Evolutionary conservation across 1,140 invertebrate genomes (phyloP), one percentile per base, ranked within the genome.

Genomic region (Ericerus pela): DNA sequence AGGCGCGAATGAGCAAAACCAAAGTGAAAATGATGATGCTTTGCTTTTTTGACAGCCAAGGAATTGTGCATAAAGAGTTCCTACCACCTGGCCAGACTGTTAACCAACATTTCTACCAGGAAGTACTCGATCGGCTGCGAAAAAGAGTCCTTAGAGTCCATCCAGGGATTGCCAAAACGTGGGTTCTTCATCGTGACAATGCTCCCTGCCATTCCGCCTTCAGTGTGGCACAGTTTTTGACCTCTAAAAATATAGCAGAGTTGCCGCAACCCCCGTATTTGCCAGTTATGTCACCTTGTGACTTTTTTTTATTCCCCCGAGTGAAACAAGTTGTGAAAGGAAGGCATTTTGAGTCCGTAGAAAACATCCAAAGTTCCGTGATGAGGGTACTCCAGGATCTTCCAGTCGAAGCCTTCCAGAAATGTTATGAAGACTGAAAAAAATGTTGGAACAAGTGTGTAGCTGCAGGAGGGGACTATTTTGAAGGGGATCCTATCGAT

Each of bases 391-490:
- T 54, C 10, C 37, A 47, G 43, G 29, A 43, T 4, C 30, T 55
- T 41, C 55, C 56, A 55, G 33, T 55, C 18, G 36, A 63, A 28
- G 56, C n/a, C 1, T 58, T 58, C 38, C 51, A 58, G 36, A 24
- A 78, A 77, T 57, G 51, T 53, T 59, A 51, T 30, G 14, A 59
- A 24, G 37, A 51, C 22, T 59, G 52, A 52, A 30, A 57, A 55
- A 57, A 47, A 1, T 29, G 52, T 18, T 59, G 58, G 55, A 37
- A 6, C 10, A 29, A 47, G 22, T 59, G 55, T 52, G 26, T 54
- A 37, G 60, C 80, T 81, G 26, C 79, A 77, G 65, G 80, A 81
- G 53, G 51, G 24, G 36, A 58, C 18, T 57, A 53, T 79, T 80
- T 54, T 58, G 52, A 54, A 54, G 52, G 56, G 41, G 55, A 55